Base-by-base conservation (phyloP, 2,888 invertebrate species). In the Thalpophila matura region DNA sequence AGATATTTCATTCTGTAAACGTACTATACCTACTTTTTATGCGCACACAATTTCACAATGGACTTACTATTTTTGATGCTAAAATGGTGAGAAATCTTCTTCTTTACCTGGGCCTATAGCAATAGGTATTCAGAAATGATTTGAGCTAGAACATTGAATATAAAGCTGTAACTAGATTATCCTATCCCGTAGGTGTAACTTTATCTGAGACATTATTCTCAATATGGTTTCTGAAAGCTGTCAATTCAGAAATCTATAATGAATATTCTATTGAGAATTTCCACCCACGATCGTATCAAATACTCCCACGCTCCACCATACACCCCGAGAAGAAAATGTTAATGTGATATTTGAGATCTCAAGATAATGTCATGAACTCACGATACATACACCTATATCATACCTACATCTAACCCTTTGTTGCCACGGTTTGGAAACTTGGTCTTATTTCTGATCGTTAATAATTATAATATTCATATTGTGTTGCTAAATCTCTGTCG, bases 161-260 rank as follows among this genome's bases (percentile, higher is more conserved):
- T n/a, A 31, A 26, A 0, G 2, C 16, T 4, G 10, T 40, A 22
- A 12, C 27, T 12, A 5, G 14, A 27, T 42, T 24, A 37, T 6
- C n/a, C n/a, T 33, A 14, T n/a, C 7, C 0, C 7, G 31, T 46
- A 40, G 33, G 46, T 24, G 22, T 46, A 35, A 46, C 14, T 20
- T 26, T 35, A 64, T 68, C 29, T 24, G 57, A 20, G n/a, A n/a
- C n/a, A n/a, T n/a, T n/a, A n/a, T n/a, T n/a, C n/a, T n/a, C n/a
- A n/a, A n/a, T 40, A 57, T 40, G 33, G 24, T 2, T 35, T 35
- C 1, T 5, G 16, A n/a, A 31, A 67, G 3, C 27, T 18, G 18
- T 58, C 10, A n/a, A 68, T 33, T 14, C 20, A 33, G 29, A 24
- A 3, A 46, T 29, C 10, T 40, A n/a, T 24, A 57, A 29, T 18